Conservation (phyloP, 2,797 vertebrate species). For the Falco cherrug region DNA sequence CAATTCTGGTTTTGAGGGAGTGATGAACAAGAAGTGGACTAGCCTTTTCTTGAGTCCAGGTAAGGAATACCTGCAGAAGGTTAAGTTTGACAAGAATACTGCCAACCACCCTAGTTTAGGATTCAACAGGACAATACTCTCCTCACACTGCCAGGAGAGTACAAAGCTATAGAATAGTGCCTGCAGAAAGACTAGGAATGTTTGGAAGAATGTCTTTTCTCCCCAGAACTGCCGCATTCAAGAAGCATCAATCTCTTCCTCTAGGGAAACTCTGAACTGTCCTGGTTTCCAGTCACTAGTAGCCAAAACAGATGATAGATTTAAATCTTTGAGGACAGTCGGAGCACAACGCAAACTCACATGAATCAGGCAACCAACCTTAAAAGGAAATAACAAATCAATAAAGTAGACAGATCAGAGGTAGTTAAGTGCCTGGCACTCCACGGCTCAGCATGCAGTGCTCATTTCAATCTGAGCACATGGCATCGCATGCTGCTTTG, state of each 20-base stretch:
- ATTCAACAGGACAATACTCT: not conserved
- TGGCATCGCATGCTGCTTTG: conserved; percentile 9
- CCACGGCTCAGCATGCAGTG: not conserved
- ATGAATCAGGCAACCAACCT: not conserved
- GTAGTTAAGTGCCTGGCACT: conserved; percentile 23
- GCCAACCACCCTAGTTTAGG: not conserved
- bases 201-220: not conserved
- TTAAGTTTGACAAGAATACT: not conserved
- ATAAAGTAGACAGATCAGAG: conserved; percentile 4
- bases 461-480: conserved; percentile 31
- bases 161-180: not conserved
- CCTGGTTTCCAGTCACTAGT: not conserved
- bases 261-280: not conserved
- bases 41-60: not conserved
- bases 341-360: not conserved
- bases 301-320: not conserved
- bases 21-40: not conserved
- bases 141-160: not conserved
- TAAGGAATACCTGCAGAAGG: not conserved
- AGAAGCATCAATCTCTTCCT: not conserved
- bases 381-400: conserved; percentile 37
- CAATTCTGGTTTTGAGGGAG: not conserved
- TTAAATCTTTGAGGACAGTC: not conserved
- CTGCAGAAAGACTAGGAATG: not conserved
- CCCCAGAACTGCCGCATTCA: not conserved